Percentiles rank a stretch among this genome's conserved stretches.
Conservation (phyloP, 2,797 vertebrate genomes). For the Propithecus deckenii region DNA sequence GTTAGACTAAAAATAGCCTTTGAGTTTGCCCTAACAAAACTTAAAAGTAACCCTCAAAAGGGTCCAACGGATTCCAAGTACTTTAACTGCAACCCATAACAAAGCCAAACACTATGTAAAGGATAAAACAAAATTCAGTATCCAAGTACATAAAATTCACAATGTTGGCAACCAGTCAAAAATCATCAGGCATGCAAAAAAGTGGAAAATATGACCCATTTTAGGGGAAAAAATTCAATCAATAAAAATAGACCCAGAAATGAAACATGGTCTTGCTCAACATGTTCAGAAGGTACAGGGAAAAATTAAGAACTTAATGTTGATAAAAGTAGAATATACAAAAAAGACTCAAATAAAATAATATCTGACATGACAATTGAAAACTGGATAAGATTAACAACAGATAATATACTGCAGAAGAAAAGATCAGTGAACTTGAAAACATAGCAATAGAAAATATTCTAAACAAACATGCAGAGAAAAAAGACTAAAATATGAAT, state of each 20-base stretch:
- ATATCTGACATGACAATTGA: background rate
- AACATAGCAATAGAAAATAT: background rate
- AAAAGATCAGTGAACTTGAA: background rate
- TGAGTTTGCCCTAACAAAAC: background rate
- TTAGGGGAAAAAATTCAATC: background rate
- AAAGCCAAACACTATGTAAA: background rate
- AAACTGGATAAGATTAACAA: background rate
- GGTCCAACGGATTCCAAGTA: background rate
- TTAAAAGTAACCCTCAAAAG: background rate
- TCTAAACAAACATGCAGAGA: background rate
- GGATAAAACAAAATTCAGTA: background rate
- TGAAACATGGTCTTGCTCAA: background rate
- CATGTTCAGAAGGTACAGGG: background rate
- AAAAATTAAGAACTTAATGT: background rate
- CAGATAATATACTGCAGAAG: background rate
- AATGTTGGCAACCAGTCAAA: background rate
- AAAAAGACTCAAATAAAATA: background rate
- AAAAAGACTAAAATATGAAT: background rate
- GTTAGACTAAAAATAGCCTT: background rate
- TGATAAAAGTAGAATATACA: background rate
- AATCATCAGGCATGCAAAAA: background rate
- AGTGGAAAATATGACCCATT: background rate
- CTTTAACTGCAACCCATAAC: background rate
- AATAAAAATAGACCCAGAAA: background rate
- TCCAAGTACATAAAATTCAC: background rate